Conservation (phyloP, 2,113 vertebrate genomes). For the Micromys minutus region DNA sequence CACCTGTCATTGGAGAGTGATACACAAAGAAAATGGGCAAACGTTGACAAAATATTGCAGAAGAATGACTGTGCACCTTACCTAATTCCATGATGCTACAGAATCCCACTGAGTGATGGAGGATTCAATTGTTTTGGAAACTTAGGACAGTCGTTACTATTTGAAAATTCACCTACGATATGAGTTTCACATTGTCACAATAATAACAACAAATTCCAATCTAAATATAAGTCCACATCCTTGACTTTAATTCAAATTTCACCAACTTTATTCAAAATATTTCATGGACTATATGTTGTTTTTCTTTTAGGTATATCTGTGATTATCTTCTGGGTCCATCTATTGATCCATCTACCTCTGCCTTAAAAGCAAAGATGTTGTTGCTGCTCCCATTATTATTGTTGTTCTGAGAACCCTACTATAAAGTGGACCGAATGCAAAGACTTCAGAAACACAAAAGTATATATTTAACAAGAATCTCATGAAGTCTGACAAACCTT, state of each 20-base stretch:
- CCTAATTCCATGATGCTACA: background rate
- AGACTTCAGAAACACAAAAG: background rate
- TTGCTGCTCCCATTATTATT: background rate
- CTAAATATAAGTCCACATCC: background rate
- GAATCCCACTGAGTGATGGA: background rate
- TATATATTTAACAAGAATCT: background rate
- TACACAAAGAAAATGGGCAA: background rate
- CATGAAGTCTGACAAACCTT: conserved; percentile 49
- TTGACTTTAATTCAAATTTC: conserved; percentile 21
- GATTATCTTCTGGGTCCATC: background rate
- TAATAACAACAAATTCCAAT: background rate
- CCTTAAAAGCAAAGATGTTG: background rate
- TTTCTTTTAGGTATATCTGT: background rate
- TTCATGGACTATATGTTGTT: background rate
- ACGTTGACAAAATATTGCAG: background rate
- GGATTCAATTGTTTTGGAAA: background rate
- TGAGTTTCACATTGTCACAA: background rate
- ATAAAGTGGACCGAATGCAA: background rate
- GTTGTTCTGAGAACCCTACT: background rate
- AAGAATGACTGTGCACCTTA: background rate
- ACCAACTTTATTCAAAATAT: background rate
- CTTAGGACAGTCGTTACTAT: background rate
- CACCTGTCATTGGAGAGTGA: background rate
- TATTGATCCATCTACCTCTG: background rate
- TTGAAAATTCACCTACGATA: background rate